A percentile compares a stretch with the other conserved stretches of the same genome.
Conservation (phyloP, 2,113 vertebrate species). For the Centrocercus urophasianus region DNA sequence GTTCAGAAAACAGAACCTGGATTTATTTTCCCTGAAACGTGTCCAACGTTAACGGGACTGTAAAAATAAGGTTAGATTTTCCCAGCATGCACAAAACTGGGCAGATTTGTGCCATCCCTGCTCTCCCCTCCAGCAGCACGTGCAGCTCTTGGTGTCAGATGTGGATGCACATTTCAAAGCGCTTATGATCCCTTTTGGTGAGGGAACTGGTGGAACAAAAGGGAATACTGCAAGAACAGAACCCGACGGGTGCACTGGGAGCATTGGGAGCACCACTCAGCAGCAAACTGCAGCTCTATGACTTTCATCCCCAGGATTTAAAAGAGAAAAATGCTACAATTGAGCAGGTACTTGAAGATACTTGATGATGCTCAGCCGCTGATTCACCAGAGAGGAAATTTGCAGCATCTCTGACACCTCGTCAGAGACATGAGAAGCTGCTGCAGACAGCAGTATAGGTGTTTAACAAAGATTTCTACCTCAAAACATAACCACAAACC, state of each 20-base stretch:
- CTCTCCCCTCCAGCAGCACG: background rate
- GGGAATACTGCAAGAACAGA: background rate
- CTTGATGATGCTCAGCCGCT: background rate
- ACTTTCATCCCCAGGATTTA: background rate
- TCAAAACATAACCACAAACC: background rate
- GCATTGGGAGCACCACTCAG: background rate
- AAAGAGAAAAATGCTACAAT: background rate
- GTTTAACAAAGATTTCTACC: background rate
- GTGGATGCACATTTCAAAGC: background rate
- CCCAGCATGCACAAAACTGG: background rate
- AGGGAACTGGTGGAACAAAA: background rate
- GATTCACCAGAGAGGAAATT: background rate
- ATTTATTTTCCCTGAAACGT: background rate
- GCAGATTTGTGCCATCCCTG: no score
- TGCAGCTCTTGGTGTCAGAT: background rate
- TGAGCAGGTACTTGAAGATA: background rate
- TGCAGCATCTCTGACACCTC: slow-evolving; percentile 20
- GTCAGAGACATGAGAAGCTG: background rate
- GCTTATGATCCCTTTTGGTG: background rate
- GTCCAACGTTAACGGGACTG: background rate
- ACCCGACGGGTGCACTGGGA: background rate
- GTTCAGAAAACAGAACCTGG: background rate
- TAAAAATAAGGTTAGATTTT: background rate
- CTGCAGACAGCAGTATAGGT: background rate
- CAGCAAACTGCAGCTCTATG: background rate